A percentile compares a stretch with the other conserved stretches of the same genome.
Evolutionary conservation across 2,888 invertebrate species (phyloP).

Genomic region (Sinhomidia bicolor): DNA sequence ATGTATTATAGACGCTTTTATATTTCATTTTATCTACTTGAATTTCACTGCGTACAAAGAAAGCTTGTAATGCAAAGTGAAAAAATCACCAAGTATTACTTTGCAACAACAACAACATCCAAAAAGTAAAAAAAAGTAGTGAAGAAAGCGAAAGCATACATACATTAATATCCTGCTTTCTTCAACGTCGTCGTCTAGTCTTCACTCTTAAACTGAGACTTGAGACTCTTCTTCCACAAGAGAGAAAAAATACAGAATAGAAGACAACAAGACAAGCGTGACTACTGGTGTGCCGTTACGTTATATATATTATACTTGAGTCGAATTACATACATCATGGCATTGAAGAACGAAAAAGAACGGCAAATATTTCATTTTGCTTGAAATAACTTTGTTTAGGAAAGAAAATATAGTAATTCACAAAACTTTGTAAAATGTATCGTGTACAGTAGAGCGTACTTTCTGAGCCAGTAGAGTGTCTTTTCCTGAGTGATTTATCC

Average conservation of each 20-base stretch:
- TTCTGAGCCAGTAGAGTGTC: neutral
- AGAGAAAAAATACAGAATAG: neutral
- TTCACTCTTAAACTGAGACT: neutral
- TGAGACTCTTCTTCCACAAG: neutral
- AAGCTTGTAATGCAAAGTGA: neutral
- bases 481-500: constrained; percentile 30
- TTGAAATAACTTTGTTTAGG: neutral
- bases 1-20: neutral
- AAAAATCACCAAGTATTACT: neutral
- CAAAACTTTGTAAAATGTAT: no score
- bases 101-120: neutral
- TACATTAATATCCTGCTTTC: neutral
- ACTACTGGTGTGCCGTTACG: neutral
- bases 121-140: neutral
- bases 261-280: constrained; percentile 33
- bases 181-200: neutral
- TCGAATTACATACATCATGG: neutral
- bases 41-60: neutral
- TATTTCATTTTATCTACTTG: neutral
- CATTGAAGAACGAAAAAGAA: neutral
- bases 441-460: no score
- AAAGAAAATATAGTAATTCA: no score
- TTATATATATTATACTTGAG: no score
- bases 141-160: no score
- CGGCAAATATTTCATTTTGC: no score